Evolutionary conservation across 2,113 vertebrate genomes (phyloP).

Genomic region (Erpornis zantholeuca): DNA sequence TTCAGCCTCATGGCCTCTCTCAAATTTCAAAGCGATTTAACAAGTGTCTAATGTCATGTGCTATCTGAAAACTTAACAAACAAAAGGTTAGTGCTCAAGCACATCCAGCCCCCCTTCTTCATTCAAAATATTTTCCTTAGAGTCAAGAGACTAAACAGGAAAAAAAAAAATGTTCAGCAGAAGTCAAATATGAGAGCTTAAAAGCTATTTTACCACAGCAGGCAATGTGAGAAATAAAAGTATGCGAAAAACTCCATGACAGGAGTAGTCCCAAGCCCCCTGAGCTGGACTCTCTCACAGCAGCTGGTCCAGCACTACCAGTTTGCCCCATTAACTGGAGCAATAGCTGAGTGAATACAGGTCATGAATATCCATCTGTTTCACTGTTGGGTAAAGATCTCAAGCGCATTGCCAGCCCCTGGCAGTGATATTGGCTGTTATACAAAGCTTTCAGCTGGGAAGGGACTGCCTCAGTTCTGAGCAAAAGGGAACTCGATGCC

Average conservation of each 20-base stretch:
- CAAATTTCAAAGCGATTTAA: slow-evolving; percentile 34
- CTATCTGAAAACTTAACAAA: slow-evolving; percentile 1
- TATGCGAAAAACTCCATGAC: not conserved
- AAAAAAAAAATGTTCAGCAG: not conserved
- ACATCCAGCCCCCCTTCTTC: slow-evolving; percentile 1
- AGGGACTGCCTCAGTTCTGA: not conserved
- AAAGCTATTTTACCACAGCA: not conserved
- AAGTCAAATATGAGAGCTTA: not conserved
- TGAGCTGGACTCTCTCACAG: not conserved
- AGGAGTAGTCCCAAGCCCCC: not conserved
- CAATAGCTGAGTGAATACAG: not conserved
- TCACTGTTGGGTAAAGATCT: not conserved
- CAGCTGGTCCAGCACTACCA: not conserved
- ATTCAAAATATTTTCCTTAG: not conserved
- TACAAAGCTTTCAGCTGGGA: slow-evolving; percentile 22
- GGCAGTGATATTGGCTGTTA: not conserved
- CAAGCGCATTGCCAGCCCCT: not conserved
- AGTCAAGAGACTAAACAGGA: slow-evolving; percentile 55
- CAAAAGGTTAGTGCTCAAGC: not conserved
- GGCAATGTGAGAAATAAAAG: not conserved
- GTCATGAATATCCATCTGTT: not conserved
- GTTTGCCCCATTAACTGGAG: not conserved
- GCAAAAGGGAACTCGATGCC: not conserved
- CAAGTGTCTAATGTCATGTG: not conserved
- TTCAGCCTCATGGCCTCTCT: slow-evolving; percentile 47